A percentile compares a stretch with the other conserved stretches of the same genome.
Conservation (phyloP, 1,140 invertebrate genomes). For the Aphaenogaster ashmeadi region DNA sequence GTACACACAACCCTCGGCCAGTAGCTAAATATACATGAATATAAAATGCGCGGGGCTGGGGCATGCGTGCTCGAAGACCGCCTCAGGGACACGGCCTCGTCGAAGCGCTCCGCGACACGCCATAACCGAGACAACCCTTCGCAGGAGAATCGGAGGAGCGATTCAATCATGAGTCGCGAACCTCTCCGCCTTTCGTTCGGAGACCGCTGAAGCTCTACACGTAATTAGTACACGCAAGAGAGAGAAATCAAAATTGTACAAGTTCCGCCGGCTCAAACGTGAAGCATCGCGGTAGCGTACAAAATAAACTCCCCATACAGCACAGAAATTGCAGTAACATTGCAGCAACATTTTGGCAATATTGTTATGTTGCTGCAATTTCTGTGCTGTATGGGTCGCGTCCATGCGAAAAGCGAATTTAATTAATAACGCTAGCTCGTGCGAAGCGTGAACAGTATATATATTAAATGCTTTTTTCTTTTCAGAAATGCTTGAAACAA, state of each 20-base stretch:
- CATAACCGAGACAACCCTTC: conserved; percentile 19
- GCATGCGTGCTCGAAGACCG: conserved; percentile 30
- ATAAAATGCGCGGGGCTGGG: conserved; percentile 43
- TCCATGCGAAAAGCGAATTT: too few species aligned
- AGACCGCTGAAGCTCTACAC: background rate
- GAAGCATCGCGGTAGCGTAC: background rate
- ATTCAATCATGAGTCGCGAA: background rate
- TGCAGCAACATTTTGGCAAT: too few species aligned
- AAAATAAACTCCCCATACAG: too few species aligned
- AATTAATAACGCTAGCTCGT: background rate
- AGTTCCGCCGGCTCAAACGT: background rate
- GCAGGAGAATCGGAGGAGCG: background rate
- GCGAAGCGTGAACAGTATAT: background rate
- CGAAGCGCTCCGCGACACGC: background rate
- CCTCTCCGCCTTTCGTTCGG: too few species aligned
- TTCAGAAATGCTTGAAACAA: background rate
- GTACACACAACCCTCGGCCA: conserved; percentile 35
- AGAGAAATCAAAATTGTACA: background rate
- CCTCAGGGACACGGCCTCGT: conserved; percentile 45
- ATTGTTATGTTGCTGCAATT: too few species aligned
- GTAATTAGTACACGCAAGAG: background rate
- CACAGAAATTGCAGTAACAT: too few species aligned
- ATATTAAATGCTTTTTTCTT: background rate
- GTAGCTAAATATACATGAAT: conserved; percentile 63
- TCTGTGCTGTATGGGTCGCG: too few species aligned